These are phyloP conservation scores for Mormyrus proboscirostris DNA, from an alignment of 2,797 vertebrate species.

Conservation along the genomic window DNA sequence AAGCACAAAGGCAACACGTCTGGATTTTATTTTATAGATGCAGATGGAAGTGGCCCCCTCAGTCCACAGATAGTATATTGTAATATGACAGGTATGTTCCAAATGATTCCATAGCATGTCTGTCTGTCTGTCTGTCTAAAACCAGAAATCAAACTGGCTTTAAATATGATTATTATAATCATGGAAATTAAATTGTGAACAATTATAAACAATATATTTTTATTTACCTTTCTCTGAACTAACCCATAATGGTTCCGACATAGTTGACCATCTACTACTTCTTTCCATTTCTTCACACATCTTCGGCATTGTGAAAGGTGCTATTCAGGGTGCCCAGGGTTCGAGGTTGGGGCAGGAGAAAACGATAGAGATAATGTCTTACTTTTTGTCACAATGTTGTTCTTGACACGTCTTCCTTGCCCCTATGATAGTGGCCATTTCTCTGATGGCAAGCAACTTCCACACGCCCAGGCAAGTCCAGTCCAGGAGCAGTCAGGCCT, in stretches of 20 bases:
- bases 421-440: neutral
- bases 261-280: neutral
- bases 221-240: neutral
- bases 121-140: neutral
- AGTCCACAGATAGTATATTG: constrained; percentile 80
- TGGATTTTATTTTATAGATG: constrained; percentile 79
- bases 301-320: neutral
- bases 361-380: neutral
- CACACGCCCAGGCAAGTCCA: neutral
- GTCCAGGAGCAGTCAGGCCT: neutral
- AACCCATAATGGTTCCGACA: neutral
- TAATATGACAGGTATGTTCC: constrained; percentile 88
- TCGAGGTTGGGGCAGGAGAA: neutral
- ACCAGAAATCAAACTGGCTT: neutral
- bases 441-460: neutral
- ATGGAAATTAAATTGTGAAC: neutral
- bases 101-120: neutral
- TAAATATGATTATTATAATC: neutral
- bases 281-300: neutral
- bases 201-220: neutral
- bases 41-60: constrained; percentile 86
- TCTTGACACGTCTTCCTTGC: constrained; percentile 16
- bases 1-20: constrained; percentile 87
- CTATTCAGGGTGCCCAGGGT: neutral
- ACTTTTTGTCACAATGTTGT: neutral